These are phyloP conservation scores for Apteryx owenii DNA, from an alignment of 2,113 vertebrate genomes.

Conservation along the genomic window DNA sequence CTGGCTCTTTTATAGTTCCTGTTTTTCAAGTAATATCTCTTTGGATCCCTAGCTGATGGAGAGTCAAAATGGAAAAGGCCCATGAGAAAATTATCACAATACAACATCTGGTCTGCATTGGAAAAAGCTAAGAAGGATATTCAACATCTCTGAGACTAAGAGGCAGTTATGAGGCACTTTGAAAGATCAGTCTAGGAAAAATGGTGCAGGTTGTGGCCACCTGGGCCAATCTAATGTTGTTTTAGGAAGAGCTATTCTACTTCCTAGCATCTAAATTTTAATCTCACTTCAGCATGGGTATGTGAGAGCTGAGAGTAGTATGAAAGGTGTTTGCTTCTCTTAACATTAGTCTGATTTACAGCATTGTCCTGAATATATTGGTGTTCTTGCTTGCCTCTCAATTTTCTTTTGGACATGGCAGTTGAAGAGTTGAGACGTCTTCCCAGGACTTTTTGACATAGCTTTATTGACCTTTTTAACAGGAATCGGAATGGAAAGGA, in stretches of 20 bases:
- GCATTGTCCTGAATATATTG: neutral
- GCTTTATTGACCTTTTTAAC: neutral
- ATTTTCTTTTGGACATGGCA: neutral
- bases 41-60: conserved; percentile 59
- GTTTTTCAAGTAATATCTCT: conserved; percentile 66
- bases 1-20: conserved; percentile 68
- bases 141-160: conserved; percentile 5
- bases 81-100: conserved; percentile 62
- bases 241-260: neutral
- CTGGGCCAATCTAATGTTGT: conserved; percentile 4
- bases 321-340: conserved; percentile 31
- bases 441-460: conserved; percentile 20
- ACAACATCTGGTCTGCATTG: conserved; percentile 69
- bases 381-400: neutral
- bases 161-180: conserved; percentile 13
- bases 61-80: conserved; percentile 67
- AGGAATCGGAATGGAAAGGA: neutral
- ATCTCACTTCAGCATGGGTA: neutral
- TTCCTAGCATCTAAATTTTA: conserved; percentile 3
- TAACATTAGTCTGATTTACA: conserved; percentile 2
- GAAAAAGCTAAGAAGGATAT: conserved; percentile 57
- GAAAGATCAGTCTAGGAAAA: conserved; percentile 23
- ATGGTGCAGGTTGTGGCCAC: conserved; percentile 21
- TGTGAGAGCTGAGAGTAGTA: neutral
- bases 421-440: conserved; percentile 10